These are phyloP conservation scores for Clusia tigrina DNA, from an alignment of 2,888 invertebrate species.

Conservation along the genomic window DNA sequence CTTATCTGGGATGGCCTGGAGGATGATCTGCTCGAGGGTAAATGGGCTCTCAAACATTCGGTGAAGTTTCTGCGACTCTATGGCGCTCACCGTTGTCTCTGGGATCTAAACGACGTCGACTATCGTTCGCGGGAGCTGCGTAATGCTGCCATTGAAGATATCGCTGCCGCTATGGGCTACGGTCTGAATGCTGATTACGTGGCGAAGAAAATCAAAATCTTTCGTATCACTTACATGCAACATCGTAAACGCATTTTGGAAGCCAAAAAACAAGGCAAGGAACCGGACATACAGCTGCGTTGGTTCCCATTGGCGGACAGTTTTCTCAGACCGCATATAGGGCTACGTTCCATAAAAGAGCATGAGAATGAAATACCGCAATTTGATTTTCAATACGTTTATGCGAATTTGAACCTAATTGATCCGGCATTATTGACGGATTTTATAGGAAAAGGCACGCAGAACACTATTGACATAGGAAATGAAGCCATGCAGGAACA, in stretches of 20 bases:
- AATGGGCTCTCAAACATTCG: slow-evolving; percentile 48
- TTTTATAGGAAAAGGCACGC: slow-evolving; percentile 44
- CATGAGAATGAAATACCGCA: slow-evolving; percentile 45
- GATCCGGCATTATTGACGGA: slow-evolving; percentile 45
- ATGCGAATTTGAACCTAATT: slow-evolving; percentile 46
- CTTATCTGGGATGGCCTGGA: slow-evolving; percentile 43
- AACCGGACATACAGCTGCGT: slow-evolving; percentile 42
- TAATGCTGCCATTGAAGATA: slow-evolving; percentile 46
- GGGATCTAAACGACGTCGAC: slow-evolving; percentile 44
- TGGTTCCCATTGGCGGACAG: slow-evolving; percentile 50
- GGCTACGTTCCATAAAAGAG: slow-evolving; percentile 42
- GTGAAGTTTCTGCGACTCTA: slow-evolving; percentile 47
- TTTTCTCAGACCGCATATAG: slow-evolving; percentile 46
- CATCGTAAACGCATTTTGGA: slow-evolving; percentile 46
- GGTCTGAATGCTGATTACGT: slow-evolving; percentile 42
- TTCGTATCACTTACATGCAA: slow-evolving; percentile 51
- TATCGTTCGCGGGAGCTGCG: slow-evolving; percentile 43
- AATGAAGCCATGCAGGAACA: not conserved
- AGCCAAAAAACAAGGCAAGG: slow-evolving; percentile 37
- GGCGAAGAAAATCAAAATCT: slow-evolving; percentile 48
- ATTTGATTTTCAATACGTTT: slow-evolving; percentile 46
- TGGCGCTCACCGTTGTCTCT: slow-evolving; percentile 45
- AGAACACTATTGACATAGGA: slow-evolving; percentile 40
- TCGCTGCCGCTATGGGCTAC: slow-evolving; percentile 48
- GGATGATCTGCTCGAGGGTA: slow-evolving; percentile 45